Conservation (phyloP, 2,113 vertebrate genomes). For the Psittacara wagleri region DNA sequence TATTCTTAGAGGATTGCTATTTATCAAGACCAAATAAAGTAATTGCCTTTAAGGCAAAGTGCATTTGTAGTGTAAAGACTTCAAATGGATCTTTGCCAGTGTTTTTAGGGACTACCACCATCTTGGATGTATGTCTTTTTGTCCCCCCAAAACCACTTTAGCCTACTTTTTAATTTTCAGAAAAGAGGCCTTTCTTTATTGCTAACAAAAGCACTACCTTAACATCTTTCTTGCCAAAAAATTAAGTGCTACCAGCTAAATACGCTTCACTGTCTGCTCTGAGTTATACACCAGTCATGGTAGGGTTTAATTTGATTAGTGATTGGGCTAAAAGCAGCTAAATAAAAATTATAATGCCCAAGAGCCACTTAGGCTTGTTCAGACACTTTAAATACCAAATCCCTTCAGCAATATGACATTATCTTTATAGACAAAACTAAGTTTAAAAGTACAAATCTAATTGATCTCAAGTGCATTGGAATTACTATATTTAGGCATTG, state of each 20-base stretch:
- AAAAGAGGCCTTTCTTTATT: not conserved
- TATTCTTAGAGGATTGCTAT: not conserved
- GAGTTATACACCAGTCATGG: constrained; percentile 34
- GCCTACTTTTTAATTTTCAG: not conserved
- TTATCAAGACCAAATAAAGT: not conserved
- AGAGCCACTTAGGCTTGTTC: constrained; percentile 57
- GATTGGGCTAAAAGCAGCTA: constrained; percentile 61
- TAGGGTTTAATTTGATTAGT: constrained; percentile 60
- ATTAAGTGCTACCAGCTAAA: not conserved
- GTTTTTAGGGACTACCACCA: not conserved
- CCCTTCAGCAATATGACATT: constrained; percentile 50
- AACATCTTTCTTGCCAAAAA: not conserved
- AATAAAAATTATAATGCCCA: constrained; percentile 61
- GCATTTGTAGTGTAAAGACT: not conserved
- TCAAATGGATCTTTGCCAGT: not conserved
- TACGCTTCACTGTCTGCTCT: not conserved
- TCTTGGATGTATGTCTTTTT: fast-evolving
- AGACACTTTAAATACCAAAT: constrained; percentile 56
- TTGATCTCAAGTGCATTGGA: constrained; percentile 67
- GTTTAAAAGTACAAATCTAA: constrained; percentile 68
- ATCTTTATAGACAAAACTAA: constrained; percentile 65
- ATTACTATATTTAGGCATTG: constrained; percentile 56
- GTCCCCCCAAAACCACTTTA: not conserved
- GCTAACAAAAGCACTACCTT: not conserved
- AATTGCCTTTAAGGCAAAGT: not conserved